Evolutionary conservation across 2,113 vertebrate genomes (phyloP).

Genomic region (Platysteira castanea): DNA sequence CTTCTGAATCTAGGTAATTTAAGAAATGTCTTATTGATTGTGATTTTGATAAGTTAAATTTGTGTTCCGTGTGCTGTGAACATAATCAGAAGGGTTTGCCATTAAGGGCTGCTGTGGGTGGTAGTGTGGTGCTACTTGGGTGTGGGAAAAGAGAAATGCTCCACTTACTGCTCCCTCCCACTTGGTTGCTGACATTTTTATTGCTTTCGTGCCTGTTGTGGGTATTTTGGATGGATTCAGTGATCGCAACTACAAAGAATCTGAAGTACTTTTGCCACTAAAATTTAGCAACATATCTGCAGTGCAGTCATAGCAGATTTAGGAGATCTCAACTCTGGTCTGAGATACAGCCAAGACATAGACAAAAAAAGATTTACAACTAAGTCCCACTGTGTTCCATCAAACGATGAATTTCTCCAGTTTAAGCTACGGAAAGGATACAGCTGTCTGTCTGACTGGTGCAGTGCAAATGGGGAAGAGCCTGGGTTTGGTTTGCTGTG

Average conservation of each 20-base stretch:
- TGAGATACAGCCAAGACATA: background rate
- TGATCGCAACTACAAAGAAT: background rate
- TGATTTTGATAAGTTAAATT: background rate
- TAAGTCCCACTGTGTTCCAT: background rate
- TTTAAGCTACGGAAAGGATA: background rate
- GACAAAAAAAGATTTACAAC: background rate
- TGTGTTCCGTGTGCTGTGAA: background rate
- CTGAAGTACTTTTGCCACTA: background rate
- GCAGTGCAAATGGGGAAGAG: background rate
- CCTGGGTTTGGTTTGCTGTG: background rate
- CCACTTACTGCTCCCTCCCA: background rate
- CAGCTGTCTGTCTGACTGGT: background rate
- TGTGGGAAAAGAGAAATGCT: background rate
- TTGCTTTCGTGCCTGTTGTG: background rate
- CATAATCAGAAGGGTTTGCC: background rate
- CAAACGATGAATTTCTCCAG: background rate
- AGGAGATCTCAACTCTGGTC: background rate
- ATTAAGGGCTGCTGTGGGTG: background rate
- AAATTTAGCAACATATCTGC: background rate
- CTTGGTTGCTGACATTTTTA: background rate
- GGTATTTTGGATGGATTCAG: background rate
- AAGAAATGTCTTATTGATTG: background rate
- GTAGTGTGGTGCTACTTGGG: accelerated
- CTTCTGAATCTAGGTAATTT: background rate
- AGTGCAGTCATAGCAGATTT: background rate